Conservation (phyloP, 2,888 invertebrate species). For the Eilema griseolum region DNA sequence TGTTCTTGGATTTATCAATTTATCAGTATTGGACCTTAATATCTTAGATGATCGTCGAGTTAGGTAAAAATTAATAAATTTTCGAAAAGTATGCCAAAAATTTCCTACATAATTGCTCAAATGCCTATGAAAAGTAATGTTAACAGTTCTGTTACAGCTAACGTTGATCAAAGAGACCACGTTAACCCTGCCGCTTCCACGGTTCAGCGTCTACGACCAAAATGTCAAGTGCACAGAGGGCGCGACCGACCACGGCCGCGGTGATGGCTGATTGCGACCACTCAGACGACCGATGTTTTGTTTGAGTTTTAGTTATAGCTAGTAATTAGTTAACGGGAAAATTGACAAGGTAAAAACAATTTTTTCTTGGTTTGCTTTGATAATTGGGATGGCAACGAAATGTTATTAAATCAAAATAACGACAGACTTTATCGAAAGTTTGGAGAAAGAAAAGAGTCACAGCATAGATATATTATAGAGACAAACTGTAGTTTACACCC, state of each 20-base stretch:
- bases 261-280: constrained; percentile 25
- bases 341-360: not conserved
- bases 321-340: not conserved
- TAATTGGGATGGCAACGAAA: too few relatives aligned
- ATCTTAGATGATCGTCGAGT: too few relatives aligned
- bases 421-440: too few relatives aligned
- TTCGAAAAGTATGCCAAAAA: not conserved
- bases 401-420: too few relatives aligned
- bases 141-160: not conserved
- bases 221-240: constrained; percentile 45
- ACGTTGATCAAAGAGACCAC: constrained; percentile 20
- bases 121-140: not conserved
- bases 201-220: constrained; percentile 10
- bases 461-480: too few relatives aligned
- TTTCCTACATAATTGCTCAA: not conserved
- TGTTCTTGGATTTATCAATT: too few relatives aligned
- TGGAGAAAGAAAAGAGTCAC: too few relatives aligned
- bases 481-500: too few relatives aligned
- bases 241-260: constrained; percentile 22
- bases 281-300: constrained; percentile 14
- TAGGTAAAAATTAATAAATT: not conserved
- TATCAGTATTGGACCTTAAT: too few relatives aligned
- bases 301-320: not conserved
- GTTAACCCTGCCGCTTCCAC: constrained; percentile 26
- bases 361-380: too few relatives aligned